Base-by-base conservation (phyloP, 2,888 invertebrate genomes). In the Drosophila birchii region DNA sequence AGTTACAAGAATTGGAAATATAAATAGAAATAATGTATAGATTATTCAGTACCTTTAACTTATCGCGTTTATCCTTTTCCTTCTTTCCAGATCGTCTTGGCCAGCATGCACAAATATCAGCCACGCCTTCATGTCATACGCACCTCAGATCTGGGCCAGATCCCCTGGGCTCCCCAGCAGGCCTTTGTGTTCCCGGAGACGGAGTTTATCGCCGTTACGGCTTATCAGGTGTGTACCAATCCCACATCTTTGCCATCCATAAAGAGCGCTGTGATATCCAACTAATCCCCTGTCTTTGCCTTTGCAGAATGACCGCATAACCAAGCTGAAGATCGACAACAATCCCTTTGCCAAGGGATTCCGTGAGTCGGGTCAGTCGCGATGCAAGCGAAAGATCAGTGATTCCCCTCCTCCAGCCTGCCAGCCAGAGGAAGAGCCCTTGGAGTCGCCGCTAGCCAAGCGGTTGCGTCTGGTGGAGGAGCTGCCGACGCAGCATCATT, bases 71-170 rank as follows among this genome's bases (percentile, higher is more conserved):
- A 44, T 23, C 7, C 16, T n/a, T 5, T 5, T 23, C 4, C 23
- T 16, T 18, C 3, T 43, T 16, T 56, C 1, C 94, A 97, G 96
- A 95, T 97, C 88, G 95, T 97, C 5, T 93, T 98, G 69, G 97
- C 97, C 34, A 98, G 98, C 26, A 99, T 99, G 98, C 98, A 98
- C 94, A 98, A 98, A 93, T 99, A 99, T 93, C 95, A 97, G 76
- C 98, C 98, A 0, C 94, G 96, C 9, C 95, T 98, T 86, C 95
- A 98, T 93, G 95, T 99, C 78, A 95, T 97, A 43, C 94, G 96
- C 47, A 96, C 96, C 53, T 94, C 96, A 12, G 96, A 97, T 90
- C 94, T 94, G 0, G 93, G 94, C 1, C 94, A 95, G 43, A 92
- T 95, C 47, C 94, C 95, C 39, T 96, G 96, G 94, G 95, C 95